Evolutionary conservation across 2,888 invertebrate genomes (phyloP).

Genomic region (Leuctra nigra): DNA sequence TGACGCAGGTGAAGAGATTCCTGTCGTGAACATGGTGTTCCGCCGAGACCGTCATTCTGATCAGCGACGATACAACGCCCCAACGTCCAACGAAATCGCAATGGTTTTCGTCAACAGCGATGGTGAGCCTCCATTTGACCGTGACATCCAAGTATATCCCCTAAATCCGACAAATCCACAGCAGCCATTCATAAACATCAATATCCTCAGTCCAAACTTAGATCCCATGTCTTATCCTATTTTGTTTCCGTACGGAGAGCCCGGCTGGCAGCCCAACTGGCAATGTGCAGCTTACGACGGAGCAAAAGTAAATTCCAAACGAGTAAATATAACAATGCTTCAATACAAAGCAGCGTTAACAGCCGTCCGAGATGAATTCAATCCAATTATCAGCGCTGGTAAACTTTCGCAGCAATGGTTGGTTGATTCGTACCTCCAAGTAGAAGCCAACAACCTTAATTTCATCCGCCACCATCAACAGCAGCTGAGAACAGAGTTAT

Average conservation of each 20-base stretch:
- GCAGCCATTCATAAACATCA: no score
- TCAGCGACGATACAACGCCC: not conserved
- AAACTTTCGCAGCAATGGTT: constrained; percentile 11
- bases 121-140: not conserved
- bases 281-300: no score
- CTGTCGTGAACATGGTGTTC: not conserved
- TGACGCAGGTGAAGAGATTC: not conserved
- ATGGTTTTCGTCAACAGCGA: not conserved
- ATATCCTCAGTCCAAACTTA: not conserved
- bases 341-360: not conserved
- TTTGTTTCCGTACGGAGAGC: constrained; percentile 10
- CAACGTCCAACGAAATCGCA: not conserved
- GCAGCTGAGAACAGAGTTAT: not conserved
- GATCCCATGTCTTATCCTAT: constrained; percentile 12
- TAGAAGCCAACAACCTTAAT: not conserved
- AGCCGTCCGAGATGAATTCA: not conserved
- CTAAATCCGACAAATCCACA: no score
- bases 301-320: no score
- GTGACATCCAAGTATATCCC: not conserved
- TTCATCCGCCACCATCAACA: not conserved
- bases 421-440: constrained; percentile 9
- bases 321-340: not conserved
- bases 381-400: not conserved
- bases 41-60: not conserved
- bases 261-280: constrained; percentile 19